phyloP scores from a whole-genome alignment of 2,113 vertebrate species.

The Lamprotornis superbus region DNA sequence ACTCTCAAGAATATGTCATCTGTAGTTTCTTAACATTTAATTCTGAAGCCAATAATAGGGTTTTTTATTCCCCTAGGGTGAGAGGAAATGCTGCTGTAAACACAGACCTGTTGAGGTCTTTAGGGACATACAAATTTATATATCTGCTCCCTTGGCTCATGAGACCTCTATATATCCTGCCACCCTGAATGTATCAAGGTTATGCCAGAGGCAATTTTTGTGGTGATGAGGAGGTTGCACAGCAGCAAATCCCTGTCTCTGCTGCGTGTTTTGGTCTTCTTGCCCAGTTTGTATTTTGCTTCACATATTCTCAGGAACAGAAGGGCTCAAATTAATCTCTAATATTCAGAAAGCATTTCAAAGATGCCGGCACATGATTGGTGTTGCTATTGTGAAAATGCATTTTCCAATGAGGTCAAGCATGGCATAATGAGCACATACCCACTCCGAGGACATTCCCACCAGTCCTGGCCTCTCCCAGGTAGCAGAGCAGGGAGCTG shows the following conservation, averaged over 20 bases:
- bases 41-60: neutral
- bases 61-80: neutral
- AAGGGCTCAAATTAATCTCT: neutral
- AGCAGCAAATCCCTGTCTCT: neutral
- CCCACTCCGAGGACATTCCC: fast-evolving
- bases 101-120: neutral
- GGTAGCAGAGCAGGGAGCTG: neutral
- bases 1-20: neutral
- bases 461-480: neutral
- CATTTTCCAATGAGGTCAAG: neutral
- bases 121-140: neutral
- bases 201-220: neutral
- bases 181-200: neutral
- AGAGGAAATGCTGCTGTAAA: neutral
- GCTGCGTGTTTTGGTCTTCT: neutral
- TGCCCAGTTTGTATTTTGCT: neutral
- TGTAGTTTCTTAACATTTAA: neutral
- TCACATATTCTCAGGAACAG: neutral
- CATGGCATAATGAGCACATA: neutral
- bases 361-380: neutral
- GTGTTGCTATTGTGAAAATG: neutral
- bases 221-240: neutral
- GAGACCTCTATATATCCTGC: neutral
- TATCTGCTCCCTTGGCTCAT: neutral
- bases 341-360: neutral